These are phyloP conservation scores for Neoscelio sp. DNA, from an alignment of 2,888 invertebrate genomes.

Conservation along the genomic window DNA sequence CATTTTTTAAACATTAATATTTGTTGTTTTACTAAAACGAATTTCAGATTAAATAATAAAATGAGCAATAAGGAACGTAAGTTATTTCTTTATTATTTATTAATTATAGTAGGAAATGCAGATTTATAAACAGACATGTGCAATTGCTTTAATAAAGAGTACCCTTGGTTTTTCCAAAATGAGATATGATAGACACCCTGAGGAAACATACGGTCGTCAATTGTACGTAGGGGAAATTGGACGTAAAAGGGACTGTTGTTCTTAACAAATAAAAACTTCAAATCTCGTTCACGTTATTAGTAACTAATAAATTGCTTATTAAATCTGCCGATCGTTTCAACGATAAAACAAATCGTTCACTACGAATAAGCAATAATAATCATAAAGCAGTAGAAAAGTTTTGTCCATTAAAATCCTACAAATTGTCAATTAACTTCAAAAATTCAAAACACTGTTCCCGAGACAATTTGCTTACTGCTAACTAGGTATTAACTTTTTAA, in stretches of 20 bases:
- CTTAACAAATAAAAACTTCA: no score
- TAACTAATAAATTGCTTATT: no score
- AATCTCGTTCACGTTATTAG: no score
- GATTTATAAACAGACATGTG: neutral
- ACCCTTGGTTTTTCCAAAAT: neutral
- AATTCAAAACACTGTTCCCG: no score
- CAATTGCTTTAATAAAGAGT: no score
- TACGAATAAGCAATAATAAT: neutral
- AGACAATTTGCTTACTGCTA: no score
- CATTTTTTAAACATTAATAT: slow-evolving; percentile 16
- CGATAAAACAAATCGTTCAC: neutral
- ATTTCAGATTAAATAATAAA: neutral
- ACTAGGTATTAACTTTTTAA: no score
- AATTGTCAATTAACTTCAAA: no score
- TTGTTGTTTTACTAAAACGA: neutral
- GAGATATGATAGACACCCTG: slow-evolving; percentile 43
- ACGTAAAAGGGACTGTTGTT: slow-evolving; percentile 29
- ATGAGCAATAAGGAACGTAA: neutral
- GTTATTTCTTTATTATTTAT: neutral
- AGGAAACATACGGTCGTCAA: slow-evolving; percentile 22
- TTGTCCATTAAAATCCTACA: no score
- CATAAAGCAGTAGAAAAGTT: neutral
- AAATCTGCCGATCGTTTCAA: no score
- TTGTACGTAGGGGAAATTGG: slow-evolving; percentile 36
- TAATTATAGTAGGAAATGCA: neutral